Evolutionary conservation across 2,113 vertebrate genomes (phyloP).

Genomic region (Noturus placidus): DNA sequence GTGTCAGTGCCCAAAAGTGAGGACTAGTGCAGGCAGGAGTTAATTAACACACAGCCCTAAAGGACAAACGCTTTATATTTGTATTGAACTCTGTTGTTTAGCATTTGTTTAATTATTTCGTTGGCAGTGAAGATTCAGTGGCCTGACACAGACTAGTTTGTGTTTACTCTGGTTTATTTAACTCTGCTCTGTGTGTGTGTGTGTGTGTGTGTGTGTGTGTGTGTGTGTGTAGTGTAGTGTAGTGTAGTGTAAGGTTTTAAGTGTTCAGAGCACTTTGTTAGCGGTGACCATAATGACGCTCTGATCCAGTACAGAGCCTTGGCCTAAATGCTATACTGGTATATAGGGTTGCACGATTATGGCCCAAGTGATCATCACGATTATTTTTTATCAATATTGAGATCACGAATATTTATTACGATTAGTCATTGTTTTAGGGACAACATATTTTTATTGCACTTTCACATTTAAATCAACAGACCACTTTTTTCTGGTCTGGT

Average conservation of each 20-base stretch:
- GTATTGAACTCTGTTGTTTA: constrained; percentile 5
- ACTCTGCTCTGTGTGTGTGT: neutral
- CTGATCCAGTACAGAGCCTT: neutral
- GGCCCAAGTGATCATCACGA: too few relatives aligned
- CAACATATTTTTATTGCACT: too few relatives aligned
- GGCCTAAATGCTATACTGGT: neutral
- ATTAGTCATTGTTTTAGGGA: too few relatives aligned
- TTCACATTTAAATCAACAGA: too few relatives aligned
- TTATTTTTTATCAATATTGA: too few relatives aligned
- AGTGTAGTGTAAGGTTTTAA: neutral
- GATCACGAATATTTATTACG: too few relatives aligned
- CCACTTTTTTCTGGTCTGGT: too few relatives aligned
- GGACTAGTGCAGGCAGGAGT: constrained; percentile 50
- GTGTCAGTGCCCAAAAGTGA: constrained; percentile 42
- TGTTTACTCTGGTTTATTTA: constrained; percentile 7
- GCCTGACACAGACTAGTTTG: constrained; percentile 15
- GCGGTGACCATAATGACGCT: neutral
- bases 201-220: neutral
- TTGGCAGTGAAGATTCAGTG: neutral
- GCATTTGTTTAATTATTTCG: constrained; percentile 31
- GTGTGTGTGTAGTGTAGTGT: neutral
- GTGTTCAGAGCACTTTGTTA: neutral
- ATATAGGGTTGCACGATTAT: too few relatives aligned
- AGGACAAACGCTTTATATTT: constrained; percentile 36
- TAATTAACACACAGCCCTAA: constrained; percentile 57